Evolutionary conservation across 2,888 invertebrate species (phyloP), one percentile per base, ranked within the genome.

Genomic region (Perdita meconis): DNA sequence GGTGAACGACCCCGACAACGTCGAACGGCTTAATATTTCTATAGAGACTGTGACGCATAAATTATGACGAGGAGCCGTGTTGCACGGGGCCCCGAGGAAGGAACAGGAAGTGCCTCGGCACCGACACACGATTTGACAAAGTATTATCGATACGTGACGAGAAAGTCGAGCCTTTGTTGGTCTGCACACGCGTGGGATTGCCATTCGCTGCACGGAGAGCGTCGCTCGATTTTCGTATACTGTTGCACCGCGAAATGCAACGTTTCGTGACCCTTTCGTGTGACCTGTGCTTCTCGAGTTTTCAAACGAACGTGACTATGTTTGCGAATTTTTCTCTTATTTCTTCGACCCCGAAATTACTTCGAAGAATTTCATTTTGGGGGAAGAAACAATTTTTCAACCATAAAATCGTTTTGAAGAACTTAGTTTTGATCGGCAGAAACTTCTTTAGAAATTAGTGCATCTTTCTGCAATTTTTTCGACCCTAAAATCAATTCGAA

Each of bases 71-170:
- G 57, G 19, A 47, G 47, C 47, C 69, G 55, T 22, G 44, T 26
- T 59, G 26, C 51, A 40, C 47, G 70, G 60, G 78, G 50, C 8
- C n/a, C 26, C 56, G 68, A 44, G 73, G 72, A 71, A 82, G 85
- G 83, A 84, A 84, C 74, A 84, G 83, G 83, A 84, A 84, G 84
- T 80, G 61, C 34, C 67, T 2, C 59, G 60, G 64, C 53, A 57
- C 78, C 53, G 84, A 79, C 79, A 71, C 61, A 76, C 70, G 73
- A 80, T 84, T 85, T 80, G 84, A 84, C 83, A 80, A 84, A 85
- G 85, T 85, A 84, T 84, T 85, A 84, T 82, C 80, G 80, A 84
- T 80, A 85, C 85, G 83, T 85, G 83, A 85, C 80, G 83, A 76
- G 84, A 84, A 85, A 84, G 80, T 81, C 70, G 80, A 80, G 75